Evolutionary conservation across 2,888 invertebrate genomes (phyloP).

Genomic region (Lymantria monacha): DNA sequence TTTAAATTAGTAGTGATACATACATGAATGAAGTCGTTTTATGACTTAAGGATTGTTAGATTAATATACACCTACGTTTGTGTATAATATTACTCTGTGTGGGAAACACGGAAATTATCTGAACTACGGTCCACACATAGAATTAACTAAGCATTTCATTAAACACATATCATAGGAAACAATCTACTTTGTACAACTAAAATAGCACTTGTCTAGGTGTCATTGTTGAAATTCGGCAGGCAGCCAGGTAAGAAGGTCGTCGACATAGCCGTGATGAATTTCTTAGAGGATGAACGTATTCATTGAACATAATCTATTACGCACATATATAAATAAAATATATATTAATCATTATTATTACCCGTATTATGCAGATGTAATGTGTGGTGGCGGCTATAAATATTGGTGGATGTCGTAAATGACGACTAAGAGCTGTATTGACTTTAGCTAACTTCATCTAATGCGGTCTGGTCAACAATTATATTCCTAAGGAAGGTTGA

Average conservation of each 20-base stretch:
- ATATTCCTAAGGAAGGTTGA: too few species aligned
- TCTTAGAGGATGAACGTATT: constrained; percentile 11
- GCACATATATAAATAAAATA: constrained; percentile 4
- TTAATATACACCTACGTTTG: constrained; percentile 39
- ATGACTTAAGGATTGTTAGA: constrained; percentile 15
- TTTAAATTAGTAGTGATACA: constrained; percentile 8
- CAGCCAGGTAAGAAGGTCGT: constrained; percentile 44
- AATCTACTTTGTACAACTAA: constrained; percentile 30
- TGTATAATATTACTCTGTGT: constrained; percentile 23
- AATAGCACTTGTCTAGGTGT: constrained; percentile 37
- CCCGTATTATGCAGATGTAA: constrained; percentile 13
- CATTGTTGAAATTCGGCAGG: constrained; percentile 40
- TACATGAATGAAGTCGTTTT: neutral
- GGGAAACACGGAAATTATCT: constrained; percentile 50
- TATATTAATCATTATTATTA: constrained; percentile 11
- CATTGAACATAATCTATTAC: neutral
- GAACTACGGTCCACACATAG: constrained; percentile 21
- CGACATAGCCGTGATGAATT: constrained; percentile 33
- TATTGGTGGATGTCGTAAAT: too few species aligned
- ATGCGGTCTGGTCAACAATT: too few species aligned
- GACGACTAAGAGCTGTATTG: too few species aligned
- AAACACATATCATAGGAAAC: constrained; percentile 7
- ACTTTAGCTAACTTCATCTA: too few species aligned
- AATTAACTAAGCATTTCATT: constrained; percentile 10
- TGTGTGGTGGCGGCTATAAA: too few species aligned